Conservation (phyloP, 2,113 vertebrate species). For the Erpornis zantholeuca region DNA sequence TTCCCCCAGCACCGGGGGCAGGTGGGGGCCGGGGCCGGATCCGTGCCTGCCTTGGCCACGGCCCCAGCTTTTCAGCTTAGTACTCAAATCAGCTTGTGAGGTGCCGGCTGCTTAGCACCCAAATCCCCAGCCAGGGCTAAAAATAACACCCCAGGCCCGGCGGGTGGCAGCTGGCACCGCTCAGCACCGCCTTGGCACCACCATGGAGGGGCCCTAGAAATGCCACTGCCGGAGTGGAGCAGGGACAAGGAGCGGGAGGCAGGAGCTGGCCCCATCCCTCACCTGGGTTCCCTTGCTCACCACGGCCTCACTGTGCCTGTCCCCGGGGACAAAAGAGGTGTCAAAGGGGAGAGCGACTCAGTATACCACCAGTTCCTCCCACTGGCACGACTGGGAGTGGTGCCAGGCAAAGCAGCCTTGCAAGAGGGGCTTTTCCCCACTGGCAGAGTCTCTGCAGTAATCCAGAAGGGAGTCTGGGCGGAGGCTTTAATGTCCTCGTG, state of each 20-base stretch:
- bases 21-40: background rate
- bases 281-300: accelerated
- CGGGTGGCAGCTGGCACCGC: background rate
- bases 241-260: accelerated
- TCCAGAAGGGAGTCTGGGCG: background rate
- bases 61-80: conserved; percentile 54
- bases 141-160: background rate
- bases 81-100: conserved; percentile 48
- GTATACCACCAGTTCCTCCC: background rate
- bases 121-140: conserved; percentile 54
- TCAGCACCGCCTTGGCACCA: background rate
- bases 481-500: background rate
- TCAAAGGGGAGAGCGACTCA: background rate
- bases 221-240: accelerated
- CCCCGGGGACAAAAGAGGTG: background rate
- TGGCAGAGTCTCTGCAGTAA: background rate
- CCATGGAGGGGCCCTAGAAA: background rate
- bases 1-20: background rate
- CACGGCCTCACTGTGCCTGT: accelerated
- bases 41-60: background rate
- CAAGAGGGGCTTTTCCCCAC: accelerated
- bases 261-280: background rate
- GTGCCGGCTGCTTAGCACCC: conserved; percentile 53
- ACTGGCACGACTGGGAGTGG: accelerated
- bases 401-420: background rate